These are phyloP conservation scores for Coregonus suidteri DNA, from an alignment of 2,797 vertebrate genomes.

Conservation along the genomic window DNA sequence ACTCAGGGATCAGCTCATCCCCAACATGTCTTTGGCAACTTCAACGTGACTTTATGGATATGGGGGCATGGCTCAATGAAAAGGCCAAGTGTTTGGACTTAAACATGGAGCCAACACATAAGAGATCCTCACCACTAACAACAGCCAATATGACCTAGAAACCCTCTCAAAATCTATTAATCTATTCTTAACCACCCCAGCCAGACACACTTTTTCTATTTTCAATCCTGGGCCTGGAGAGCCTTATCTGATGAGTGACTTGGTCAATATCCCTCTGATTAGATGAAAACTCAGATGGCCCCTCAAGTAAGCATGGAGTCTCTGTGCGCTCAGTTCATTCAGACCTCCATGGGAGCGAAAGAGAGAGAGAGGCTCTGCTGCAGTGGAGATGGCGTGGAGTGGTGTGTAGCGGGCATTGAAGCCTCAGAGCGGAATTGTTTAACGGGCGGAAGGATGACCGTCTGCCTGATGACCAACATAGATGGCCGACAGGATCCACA, in stretches of 20 bases:
- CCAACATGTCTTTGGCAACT: neutral
- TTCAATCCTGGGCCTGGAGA: neutral
- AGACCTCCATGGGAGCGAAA: neutral
- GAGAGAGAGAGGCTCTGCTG: neutral
- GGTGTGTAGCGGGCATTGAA: neutral
- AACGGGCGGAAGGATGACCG: neutral
- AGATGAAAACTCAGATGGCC: conserved; percentile 16
- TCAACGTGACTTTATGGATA: neutral
- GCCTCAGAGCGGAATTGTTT: neutral
- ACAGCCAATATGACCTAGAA: neutral
- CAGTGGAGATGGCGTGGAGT: neutral
- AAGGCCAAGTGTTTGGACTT: neutral
- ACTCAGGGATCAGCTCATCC: neutral
- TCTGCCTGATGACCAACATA: neutral
- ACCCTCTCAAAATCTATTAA: neutral
- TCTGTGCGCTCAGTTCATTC: neutral
- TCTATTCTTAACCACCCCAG: neutral
- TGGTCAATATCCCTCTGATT: conserved; percentile 10
- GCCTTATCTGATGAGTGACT: conserved; percentile 23
- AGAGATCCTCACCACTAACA: neutral
- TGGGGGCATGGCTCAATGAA: neutral
- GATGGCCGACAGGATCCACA: conserved; percentile 35
- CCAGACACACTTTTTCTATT: neutral
- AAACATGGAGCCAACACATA: neutral
- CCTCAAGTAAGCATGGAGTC: neutral